Evolutionary conservation across 1,140 invertebrate genomes (phyloP), one percentile per base, ranked within the genome.

Genomic region (Coenobita brevimanus): DNA sequence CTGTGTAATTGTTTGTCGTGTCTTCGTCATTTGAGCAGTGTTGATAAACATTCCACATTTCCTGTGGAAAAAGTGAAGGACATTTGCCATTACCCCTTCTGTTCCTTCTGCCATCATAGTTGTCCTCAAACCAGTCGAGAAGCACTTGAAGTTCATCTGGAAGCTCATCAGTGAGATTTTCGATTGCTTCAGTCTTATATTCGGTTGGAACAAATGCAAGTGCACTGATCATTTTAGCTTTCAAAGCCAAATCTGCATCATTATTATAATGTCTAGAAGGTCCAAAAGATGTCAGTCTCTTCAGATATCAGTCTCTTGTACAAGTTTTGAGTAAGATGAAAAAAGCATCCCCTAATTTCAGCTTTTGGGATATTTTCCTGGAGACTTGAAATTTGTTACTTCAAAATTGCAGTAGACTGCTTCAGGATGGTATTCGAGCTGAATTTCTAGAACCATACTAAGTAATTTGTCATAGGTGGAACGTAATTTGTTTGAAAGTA

Each of bases 21-120:
- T n/a, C n/a, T n/a, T n/a, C n/a, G n/a, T n/a, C n/a, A n/a, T n/a
- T n/a, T n/a, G n/a, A n/a, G n/a, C n/a, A n/a, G n/a, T n/a, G n/a
- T n/a, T n/a, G n/a, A 80, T 80, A 80, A 80, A 80, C 78, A 38
- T 80, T 60, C 78, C 43, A 80, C 43, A 80, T 80, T 50, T 4
- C 54, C 78, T 57, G 43, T 80, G 78, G 78, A 13, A 15, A 80
- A 80, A 57, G 73, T 76, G 73, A 41, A 76, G 73, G 33, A 76
- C 38, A 76, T 24, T 41, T 76, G n/a, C n/a, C n/a, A n/a, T n/a
- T n/a, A n/a, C n/a, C n/a, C n/a, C n/a, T n/a, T n/a, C n/a, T n/a
- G n/a, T n/a, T n/a, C n/a, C n/a, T n/a, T n/a, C n/a, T n/a, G n/a
- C n/a, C n/a, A n/a, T n/a, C n/a, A n/a, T n/a, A 76, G 13, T 76